These are phyloP conservation scores for Ethmia dodecea DNA, from an alignment of 2,888 invertebrate species.

Conservation along the genomic window DNA sequence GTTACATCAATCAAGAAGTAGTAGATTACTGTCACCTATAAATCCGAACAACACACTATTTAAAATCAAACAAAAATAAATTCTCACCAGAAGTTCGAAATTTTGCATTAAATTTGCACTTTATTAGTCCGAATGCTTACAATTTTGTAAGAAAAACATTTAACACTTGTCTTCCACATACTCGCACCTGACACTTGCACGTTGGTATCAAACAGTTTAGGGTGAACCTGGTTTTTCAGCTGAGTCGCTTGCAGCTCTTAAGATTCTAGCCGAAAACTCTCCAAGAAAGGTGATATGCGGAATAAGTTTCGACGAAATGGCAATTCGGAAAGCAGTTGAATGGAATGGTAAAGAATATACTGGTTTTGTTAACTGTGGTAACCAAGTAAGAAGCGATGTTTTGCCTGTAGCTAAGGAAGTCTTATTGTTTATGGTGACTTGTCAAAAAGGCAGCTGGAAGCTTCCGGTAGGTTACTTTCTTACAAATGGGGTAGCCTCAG, in stretches of 20 bases:
- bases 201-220: conserved; percentile 11
- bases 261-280: conserved; percentile 3
- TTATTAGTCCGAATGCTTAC: conserved; percentile 17
- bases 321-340: conserved; percentile 4
- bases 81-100: conserved; percentile 1
- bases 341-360: conserved; percentile 11
- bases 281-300: conserved; percentile 5
- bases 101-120: conserved; percentile 16
- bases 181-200: conserved; percentile 15
- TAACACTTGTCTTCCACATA: conserved; percentile 18
- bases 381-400: conserved; percentile 1
- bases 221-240: conserved; percentile 15
- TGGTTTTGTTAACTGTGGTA: conserved; percentile 9
- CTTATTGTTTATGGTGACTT: conserved; percentile 11
- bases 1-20: neutral
- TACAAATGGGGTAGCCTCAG: conserved; percentile 5
- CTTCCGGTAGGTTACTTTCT: conserved; percentile 12
- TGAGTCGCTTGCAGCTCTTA: conserved; percentile 12
- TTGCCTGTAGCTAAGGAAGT: conserved; percentile 9
- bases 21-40: neutral
- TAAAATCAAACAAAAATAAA: neutral
- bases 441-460: conserved; percentile 12
- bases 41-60: neutral
- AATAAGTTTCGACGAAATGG: conserved; percentile 14
- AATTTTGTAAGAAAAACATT: conserved; percentile 17